Base-by-base conservation (phyloP, 2,888 invertebrate genomes). In the Tetanocera ferruginea region DNA sequence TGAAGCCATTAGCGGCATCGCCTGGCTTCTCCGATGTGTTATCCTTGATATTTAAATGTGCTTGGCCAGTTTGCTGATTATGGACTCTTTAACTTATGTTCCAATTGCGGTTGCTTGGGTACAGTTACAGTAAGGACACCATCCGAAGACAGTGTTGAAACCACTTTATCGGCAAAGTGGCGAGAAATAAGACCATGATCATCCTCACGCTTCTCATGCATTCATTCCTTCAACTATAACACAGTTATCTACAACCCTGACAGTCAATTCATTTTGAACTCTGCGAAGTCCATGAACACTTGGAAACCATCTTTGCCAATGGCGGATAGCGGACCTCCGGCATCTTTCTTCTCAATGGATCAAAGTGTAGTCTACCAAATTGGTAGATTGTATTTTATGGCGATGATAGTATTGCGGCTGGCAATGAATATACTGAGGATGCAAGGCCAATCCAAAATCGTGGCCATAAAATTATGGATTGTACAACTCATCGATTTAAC, bases 211-310 rank as follows among this genome's bases (percentile, higher is more conserved):
- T 95, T 93, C 84, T 95, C 95, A 85, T 95, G 96, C 86, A 93
- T 95, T n/a, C n/a, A n/a, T n/a, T 0, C 94, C 96, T 87, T 96
- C 94, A n/a, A 95, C 91, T 72, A 93, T 91, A 31, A 96, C 92
- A 76, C 91, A 92, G 81, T 93, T 93, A 8, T 95, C 95, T 0
- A 94, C 91, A 0, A 94, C 95, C 88, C 95, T 95, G 25, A 96
- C 95, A 9, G 92, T 91, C 52, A 96, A 93, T 88, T 96, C 96
- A 19, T 93, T 93, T 91, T 90, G 84, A 95, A 95, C 83, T 95
- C 94, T 84, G 93, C 93, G 0, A 95, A 94, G 85, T 95, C 95
- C 82, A 95, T 89, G 82, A 92, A 92, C 11, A 94, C 93, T 86
- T 93, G 93, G 80, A 93, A 93, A 80, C 93, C 93, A 83, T 93